phyloP scores from a whole-genome alignment of 2,888 invertebrate species.

The Ernsta delagoae region DNA sequence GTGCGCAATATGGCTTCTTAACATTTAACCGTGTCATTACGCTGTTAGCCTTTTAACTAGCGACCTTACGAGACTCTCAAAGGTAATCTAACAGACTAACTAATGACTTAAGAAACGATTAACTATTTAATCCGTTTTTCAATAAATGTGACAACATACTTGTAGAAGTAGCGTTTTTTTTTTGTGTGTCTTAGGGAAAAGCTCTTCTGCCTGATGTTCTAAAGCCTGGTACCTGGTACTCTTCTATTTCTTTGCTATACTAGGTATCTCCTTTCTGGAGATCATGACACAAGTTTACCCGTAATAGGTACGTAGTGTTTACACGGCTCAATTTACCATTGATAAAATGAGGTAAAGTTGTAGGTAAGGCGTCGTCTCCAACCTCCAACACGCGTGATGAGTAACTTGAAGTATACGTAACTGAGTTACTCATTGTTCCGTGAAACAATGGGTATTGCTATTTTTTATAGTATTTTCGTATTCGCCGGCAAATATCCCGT shows the following conservation, averaged over 20 bases:
- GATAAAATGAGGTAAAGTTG: too few relatives aligned
- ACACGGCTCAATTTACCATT: too few relatives aligned
- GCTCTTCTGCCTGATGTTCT: too few relatives aligned
- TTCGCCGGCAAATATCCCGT: background rate
- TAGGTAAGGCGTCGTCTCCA: too few relatives aligned
- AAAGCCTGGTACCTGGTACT: too few relatives aligned
- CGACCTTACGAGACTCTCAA: background rate
- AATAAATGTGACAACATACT: background rate
- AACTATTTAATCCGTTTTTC: background rate
- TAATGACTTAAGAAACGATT: background rate
- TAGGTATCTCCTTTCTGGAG: too few relatives aligned
- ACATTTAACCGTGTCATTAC: slow-evolving; percentile 8
- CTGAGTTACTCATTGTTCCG: slow-evolving; percentile 22
- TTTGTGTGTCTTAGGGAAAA: too few relatives aligned
- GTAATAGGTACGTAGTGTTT: too few relatives aligned
- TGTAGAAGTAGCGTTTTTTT: too few relatives aligned
- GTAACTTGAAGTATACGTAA: background rate
- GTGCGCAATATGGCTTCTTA: background rate
- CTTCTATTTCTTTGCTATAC: too few relatives aligned
- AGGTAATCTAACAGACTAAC: background rate
- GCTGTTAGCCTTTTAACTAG: background rate
- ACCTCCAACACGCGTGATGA: too few relatives aligned
- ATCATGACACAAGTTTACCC: too few relatives aligned
- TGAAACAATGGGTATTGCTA: slow-evolving; percentile 20
- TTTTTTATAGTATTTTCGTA: slow-evolving; percentile 12